Percentiles rank a stretch among this genome's conserved stretches.
These are phyloP conservation scores for Chymomyza caudatula DNA, from an alignment of 2,888 invertebrate genomes.

Conservation along the genomic window DNA sequence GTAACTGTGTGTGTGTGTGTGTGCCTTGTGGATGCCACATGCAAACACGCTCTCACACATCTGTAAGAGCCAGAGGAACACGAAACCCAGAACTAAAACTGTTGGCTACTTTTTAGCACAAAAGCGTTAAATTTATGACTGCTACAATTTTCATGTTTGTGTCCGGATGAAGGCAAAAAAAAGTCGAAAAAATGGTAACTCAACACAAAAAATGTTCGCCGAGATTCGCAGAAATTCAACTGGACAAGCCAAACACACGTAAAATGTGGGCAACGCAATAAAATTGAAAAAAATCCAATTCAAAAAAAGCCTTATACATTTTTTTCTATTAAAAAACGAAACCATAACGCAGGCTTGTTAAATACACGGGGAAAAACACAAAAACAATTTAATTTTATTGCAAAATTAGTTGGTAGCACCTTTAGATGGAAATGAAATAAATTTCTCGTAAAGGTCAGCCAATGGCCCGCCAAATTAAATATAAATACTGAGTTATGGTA, in stretches of 20 bases:
- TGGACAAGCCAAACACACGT: conserved; percentile 23
- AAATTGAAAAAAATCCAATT: background rate
- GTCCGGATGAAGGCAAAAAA: background rate
- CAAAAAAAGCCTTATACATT: conserved; percentile 50
- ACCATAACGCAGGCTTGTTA: conserved; percentile 43
- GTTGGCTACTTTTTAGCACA: conserved; percentile 64
- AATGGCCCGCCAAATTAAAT: background rate
- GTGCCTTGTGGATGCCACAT: conserved; percentile 35
- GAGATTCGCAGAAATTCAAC: conserved; percentile 30
- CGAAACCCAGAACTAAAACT: conserved; percentile 41
- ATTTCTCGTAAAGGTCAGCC: background rate
- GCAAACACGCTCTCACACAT: conserved; percentile 29
- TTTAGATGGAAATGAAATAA: background rate
- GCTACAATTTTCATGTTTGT: conserved; percentile 54
- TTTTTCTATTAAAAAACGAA: conserved; percentile 50
- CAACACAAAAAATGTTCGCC: conserved; percentile 10
- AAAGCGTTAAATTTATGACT: conserved; percentile 65
- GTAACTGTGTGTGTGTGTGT: background rate
- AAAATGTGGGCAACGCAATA: conserved; percentile 19
- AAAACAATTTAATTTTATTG: too few relatives aligned
- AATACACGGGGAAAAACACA: conserved; percentile 19
- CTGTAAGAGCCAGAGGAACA: conserved; percentile 43
- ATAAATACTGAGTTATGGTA: background rate
- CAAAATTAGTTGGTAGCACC: background rate
- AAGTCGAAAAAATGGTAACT: background rate